Percentiles rank a stretch among this genome's conserved stretches.
Conservation (phyloP, 2,888 invertebrate species). For the Serripes groenlandicus region DNA sequence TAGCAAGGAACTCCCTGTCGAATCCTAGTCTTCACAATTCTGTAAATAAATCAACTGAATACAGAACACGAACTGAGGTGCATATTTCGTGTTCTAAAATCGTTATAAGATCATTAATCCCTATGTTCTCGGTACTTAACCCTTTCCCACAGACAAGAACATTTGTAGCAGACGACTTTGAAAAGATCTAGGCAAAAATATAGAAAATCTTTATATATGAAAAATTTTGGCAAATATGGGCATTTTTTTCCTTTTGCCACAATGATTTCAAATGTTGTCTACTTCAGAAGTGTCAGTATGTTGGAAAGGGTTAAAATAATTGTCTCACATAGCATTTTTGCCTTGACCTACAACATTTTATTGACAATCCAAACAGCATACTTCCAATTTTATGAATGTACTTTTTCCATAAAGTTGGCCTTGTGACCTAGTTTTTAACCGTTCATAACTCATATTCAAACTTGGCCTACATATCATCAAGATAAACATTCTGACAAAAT, state of each 20-base stretch:
- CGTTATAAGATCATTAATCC: too few relatives aligned
- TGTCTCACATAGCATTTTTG: too few relatives aligned
- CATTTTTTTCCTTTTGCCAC: not conserved
- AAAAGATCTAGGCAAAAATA: not conserved
- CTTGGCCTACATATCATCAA: too few relatives aligned
- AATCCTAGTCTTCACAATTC: conserved; percentile 81
- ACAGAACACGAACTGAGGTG: too few relatives aligned
- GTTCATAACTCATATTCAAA: too few relatives aligned
- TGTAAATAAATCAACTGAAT: conserved; percentile 64
- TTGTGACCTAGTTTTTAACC: too few relatives aligned
- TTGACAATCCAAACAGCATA: too few relatives aligned
- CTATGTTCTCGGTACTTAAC: not conserved
- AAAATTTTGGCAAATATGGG: not conserved
- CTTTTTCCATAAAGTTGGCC: too few relatives aligned
- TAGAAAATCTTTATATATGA: not conserved
- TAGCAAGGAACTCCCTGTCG: conserved; percentile 79
- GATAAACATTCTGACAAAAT: too few relatives aligned
- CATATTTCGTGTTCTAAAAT: not conserved
- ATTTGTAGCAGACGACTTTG: not conserved
- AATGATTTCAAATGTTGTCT: not conserved
- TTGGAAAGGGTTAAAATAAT: not conserved
- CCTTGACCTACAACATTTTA: too few relatives aligned
- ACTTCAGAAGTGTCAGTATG: not conserved
- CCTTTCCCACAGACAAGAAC: not conserved
- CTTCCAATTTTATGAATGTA: too few relatives aligned